Evolutionary conservation across 2,888 invertebrate species (phyloP).

Genomic region (Eustalomyia histrio): DNA sequence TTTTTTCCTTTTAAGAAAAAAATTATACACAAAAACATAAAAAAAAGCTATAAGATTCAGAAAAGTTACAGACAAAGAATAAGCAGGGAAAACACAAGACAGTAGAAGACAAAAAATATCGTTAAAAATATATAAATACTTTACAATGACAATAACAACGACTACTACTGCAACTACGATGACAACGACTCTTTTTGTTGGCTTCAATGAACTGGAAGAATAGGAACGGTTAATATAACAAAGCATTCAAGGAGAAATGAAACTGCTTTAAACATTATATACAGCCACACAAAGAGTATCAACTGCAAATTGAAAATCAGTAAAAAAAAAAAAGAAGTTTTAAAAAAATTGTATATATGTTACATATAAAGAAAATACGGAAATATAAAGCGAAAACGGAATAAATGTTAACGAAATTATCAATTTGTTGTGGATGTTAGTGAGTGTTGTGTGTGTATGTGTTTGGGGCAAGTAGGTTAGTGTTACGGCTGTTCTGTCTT

Average conservation of each 20-base stretch:
- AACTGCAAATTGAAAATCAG: slow-evolving; percentile 51
- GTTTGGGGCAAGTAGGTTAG: neutral
- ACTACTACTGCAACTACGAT: neutral
- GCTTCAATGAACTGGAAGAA: slow-evolving; percentile 60
- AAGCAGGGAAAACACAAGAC: neutral
- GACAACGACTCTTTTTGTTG: slow-evolving; percentile 18
- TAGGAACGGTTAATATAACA: slow-evolving; percentile 47
- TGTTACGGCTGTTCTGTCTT: neutral
- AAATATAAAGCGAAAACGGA: slow-evolving; percentile 5
- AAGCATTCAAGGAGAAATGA: slow-evolving; percentile 49
- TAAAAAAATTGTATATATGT: neutral
- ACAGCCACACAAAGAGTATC: slow-evolving; percentile 22
- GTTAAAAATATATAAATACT: slow-evolving; percentile 8
- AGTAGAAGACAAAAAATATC: slow-evolving; percentile 23
- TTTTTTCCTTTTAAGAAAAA: too few species aligned
- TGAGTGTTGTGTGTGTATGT: too few species aligned
- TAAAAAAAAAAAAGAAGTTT: slow-evolving; percentile 12
- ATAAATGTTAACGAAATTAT: slow-evolving; percentile 14
- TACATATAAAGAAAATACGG: neutral
- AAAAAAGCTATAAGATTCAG: too few species aligned
- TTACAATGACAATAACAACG: slow-evolving; percentile 31
- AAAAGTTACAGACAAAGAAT: neutral
- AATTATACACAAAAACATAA: too few species aligned
- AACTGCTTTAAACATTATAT: slow-evolving; percentile 4
- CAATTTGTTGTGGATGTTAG: neutral